Conservation (phyloP, 2,888 invertebrate genomes). For the Eucriotettix oculatus region DNA sequence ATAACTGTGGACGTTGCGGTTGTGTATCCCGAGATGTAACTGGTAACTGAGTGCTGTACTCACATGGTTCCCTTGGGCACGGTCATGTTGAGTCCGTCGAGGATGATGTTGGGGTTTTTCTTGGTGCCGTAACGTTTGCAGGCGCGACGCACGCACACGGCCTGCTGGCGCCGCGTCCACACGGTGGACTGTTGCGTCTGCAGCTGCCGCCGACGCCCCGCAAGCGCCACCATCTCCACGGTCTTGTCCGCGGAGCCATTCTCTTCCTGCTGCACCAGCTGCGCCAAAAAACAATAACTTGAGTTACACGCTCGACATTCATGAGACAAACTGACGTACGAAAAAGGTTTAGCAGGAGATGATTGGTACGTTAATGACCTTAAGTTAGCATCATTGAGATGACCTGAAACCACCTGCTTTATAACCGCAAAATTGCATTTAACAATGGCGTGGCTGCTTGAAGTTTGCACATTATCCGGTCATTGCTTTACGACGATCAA, state of each 20-base stretch:
- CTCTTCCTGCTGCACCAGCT: not conserved
- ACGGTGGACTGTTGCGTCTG: slow-evolving; percentile 46
- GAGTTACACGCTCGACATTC: no score
- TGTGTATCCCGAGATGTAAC: not conserved
- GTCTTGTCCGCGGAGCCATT: not conserved
- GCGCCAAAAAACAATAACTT: no score
- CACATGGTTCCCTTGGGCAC: slow-evolving; percentile 80
- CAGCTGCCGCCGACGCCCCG: slow-evolving; percentile 7
- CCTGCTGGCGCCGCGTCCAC: slow-evolving; percentile 55
- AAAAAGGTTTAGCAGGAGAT: no score
- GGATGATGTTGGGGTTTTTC: slow-evolving; percentile 60
- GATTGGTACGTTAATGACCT: no score
- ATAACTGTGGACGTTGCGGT: no score
- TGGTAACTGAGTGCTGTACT: slow-evolving; percentile 25
- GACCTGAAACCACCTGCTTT: no score
- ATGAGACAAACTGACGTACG: no score
- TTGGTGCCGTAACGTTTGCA: slow-evolving; percentile 70
- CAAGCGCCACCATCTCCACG: not conserved
- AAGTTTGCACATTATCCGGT: no score
- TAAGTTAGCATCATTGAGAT: no score
- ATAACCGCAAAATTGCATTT: no score
- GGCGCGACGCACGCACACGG: slow-evolving; percentile 69
- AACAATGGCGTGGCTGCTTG: no score
- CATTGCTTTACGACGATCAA: no score
- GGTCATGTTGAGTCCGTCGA: slow-evolving; percentile 81